Evolutionary conservation across 1,140 invertebrate species (phyloP), one percentile per base, ranked within the genome.

Genomic region (Cydia pomonella): DNA sequence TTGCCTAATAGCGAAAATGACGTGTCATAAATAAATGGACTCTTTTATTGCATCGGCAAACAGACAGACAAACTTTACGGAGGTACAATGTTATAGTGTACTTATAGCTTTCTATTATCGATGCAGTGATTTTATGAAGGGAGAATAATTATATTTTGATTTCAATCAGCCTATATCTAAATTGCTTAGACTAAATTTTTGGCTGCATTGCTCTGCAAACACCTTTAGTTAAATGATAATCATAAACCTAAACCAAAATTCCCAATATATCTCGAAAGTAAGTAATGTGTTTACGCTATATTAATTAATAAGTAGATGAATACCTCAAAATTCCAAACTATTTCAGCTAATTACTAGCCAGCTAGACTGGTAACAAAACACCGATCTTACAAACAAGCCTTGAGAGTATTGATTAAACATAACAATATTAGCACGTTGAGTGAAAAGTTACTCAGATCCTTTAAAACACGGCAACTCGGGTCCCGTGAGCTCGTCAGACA

Each of bases 361-460:
- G 64, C 64, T 64, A 64, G 25, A 33, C 64, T 69, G 29, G 64
- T 69, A 69, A 69, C 63, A 66, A 25, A 64, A 66, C 27, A 69
- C 64, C 29, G 27, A 33, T 69, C 64, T 69, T 69, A 23, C 18
- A 41, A n/a, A 21, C 33, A 27, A 64, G 63, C 41, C 71, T 72
- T 50, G 25, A 41, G 71, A 72, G 44, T 72, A 72, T 72, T 72
- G 71, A 72, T 72, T 72, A 72, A 72, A 72, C 71, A 50, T 72
- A 72, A 72, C 38, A 44, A 23, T 72, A 50, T 72, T 72, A 72
- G 41, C 18, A 72, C 44, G 80, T 74, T 76, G 77, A 85, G 84
- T 85, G 83, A 85, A 86, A 86, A 87, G 86, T 86, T 85, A 79
- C 76, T 76, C 80, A 71, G 75, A 50, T 50, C 47, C 75, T 73